Base-by-base conservation (phyloP, 2,888 invertebrate genomes). In the Pyrochroa serraticornis region DNA sequence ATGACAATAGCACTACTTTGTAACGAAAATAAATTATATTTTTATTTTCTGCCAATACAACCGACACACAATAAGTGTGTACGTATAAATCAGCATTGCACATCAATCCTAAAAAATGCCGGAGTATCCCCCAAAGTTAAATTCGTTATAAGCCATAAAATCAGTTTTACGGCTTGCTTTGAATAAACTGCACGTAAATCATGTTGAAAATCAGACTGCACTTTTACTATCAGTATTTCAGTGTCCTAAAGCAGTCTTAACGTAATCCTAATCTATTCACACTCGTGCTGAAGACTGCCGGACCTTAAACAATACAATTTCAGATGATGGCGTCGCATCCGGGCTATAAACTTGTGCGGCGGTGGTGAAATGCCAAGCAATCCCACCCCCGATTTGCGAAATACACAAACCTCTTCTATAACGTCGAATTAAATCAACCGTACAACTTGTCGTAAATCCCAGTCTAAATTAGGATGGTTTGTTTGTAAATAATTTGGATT, bases 261-360 rank as follows among this genome's bases (percentile, higher is more conserved):
- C 64, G 69, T 71, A 71, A 70, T 69, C 72, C 71, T 70, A 72
- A 72, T 72, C 71, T 69, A 73, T 72, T 71, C 72, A 67, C 70
- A 68, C 71, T 64, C 64, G 63, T 69, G 69, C 22, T 63, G 66
- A 67, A 61, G 63, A 62, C 63, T 64, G 64, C 60, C 59, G 64
- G 61, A 63, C 71, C 69, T 22, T 69, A 71, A 71, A 72, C 68
- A 70, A 72, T 72, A 68, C 71, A 72, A 72, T 72, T 71, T 71
- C 61, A 66, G 64, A 63, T 56, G 56, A 56, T 56, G 44, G 49
- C 42, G 38, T 49, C 39, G 13, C 45, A 31, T 44, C 47, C 52
- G 9, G 7, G 36, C 38, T 44, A 44, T 44, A 52, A 43, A 52
- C 12, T 46, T 10, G 33, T 37, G 22, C n/a, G 9, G 43, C 13